Evolutionary conservation across 2,797 vertebrate species (phyloP).

Genomic region (Aulostomus chinensis): DNA sequence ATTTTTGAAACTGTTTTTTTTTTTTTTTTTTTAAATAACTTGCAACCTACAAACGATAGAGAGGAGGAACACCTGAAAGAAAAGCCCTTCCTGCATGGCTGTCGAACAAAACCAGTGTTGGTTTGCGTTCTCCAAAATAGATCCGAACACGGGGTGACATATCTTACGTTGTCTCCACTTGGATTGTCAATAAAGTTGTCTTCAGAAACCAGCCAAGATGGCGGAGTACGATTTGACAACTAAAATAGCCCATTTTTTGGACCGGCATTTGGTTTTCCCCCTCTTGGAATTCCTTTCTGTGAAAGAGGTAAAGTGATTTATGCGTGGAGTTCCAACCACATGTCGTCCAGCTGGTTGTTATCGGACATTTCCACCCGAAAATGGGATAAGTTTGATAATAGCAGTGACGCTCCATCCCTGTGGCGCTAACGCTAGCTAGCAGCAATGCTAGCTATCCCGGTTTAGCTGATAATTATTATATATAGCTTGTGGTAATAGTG

Average conservation of each 20-base stretch:
- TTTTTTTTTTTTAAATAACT: too few relatives aligned
- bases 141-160: too few relatives aligned
- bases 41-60: too few relatives aligned
- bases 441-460: neutral
- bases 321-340: fast-evolving
- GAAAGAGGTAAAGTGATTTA: slow-evolving; percentile 81
- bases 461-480: too few relatives aligned
- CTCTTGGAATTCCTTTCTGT: slow-evolving; percentile 92
- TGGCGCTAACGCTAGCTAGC: slow-evolving; percentile 2
- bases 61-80: too few relatives aligned
- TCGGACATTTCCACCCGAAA: neutral
- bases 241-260: slow-evolving; percentile 89
- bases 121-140: too few relatives aligned
- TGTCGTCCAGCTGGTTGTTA: too few relatives aligned
- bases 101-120: too few relatives aligned
- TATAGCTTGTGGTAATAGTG: too few relatives aligned
- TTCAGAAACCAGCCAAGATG: slow-evolving; percentile 80
- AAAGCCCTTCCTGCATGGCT: too few relatives aligned
- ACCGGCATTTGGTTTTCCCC: slow-evolving; percentile 92
- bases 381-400: neutral
- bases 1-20: too few relatives aligned
- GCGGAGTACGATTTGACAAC: slow-evolving; percentile 95
- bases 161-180: neutral
- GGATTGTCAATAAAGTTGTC: slow-evolving; percentile 46
- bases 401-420: neutral